Evolutionary conservation across 2,888 invertebrate species (phyloP).

Genomic region (Epistrophella euchroma): DNA sequence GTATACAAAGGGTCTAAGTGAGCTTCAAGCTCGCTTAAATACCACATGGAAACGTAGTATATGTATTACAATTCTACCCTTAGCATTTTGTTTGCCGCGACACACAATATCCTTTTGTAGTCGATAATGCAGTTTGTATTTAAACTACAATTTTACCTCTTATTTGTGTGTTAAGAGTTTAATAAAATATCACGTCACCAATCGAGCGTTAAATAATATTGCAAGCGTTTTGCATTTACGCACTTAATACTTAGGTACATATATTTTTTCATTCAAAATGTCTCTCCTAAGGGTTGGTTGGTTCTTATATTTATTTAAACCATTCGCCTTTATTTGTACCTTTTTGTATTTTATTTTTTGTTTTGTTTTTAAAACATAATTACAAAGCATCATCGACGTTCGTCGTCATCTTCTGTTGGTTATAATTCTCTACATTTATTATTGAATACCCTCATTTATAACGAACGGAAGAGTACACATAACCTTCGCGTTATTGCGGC

Average conservation of each 20-base stretch:
- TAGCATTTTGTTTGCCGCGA: too few relatives aligned
- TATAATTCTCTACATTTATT: constrained; percentile 41
- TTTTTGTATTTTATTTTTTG: constrained; percentile 13
- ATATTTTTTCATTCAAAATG: constrained; percentile 15
- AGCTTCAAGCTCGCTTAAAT: too few relatives aligned
- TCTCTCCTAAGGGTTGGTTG: constrained; percentile 54
- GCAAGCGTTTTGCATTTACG: constrained; percentile 51
- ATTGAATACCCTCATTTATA: constrained; percentile 52
- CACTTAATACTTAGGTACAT: constrained; percentile 21
- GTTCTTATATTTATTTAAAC: constrained; percentile 28
- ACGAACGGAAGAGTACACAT: constrained; percentile 47
- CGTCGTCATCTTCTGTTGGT: constrained; percentile 22
- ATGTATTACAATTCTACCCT: too few relatives aligned
- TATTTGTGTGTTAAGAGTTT: constrained; percentile 21
- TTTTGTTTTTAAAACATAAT: constrained; percentile 66
- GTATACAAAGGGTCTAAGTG: too few relatives aligned
- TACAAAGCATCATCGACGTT: constrained; percentile 47
- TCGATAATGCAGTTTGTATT: constrained; percentile 47
- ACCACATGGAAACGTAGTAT: too few relatives aligned
- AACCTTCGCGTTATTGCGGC: constrained; percentile 69
- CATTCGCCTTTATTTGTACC: constrained; percentile 28
- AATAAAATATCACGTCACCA: constrained; percentile 22
- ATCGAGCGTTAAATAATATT: constrained; percentile 51
- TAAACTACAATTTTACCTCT: constrained; percentile 36
- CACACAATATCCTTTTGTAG: neutral